These are phyloP conservation scores for Arrhopalites spinosus DNA, from an alignment of 2,888 invertebrate species.

Conservation along the genomic window DNA sequence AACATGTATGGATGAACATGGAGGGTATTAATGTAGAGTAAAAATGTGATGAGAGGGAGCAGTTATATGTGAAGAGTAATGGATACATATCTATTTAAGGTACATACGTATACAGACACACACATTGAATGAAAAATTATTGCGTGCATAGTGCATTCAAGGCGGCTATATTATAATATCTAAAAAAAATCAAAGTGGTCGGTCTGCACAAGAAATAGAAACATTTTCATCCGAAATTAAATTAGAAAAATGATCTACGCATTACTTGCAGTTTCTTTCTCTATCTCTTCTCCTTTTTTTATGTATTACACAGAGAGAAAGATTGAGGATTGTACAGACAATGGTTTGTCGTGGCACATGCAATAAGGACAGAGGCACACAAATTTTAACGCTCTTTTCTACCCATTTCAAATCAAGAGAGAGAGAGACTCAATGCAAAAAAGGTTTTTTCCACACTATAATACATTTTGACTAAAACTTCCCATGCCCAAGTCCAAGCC, in stretches of 20 bases:
- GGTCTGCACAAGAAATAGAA: constrained; percentile 38
- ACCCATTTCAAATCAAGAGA: no score
- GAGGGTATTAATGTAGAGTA: no score
- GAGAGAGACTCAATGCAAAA: no score
- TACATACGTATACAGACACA: background rate
- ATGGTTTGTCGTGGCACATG: background rate
- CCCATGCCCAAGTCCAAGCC: no score
- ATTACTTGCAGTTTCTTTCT: constrained; percentile 45
- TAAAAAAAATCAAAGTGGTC: constrained; percentile 25
- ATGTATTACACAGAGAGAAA: background rate
- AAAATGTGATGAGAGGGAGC: background rate
- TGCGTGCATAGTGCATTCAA: constrained; percentile 2
- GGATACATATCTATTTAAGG: background rate
- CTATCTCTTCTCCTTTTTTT: constrained; percentile 9
- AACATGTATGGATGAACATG: background rate
- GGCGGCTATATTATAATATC: background rate
- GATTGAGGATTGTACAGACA: background rate
- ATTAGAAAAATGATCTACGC: constrained; percentile 49
- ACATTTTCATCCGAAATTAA: constrained; percentile 48
- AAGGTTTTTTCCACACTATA: no score
- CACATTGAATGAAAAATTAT: constrained; percentile 24
- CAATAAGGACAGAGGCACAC: no score
- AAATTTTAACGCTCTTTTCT: no score
- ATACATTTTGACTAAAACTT: no score
- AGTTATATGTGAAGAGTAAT: background rate